phyloP scores from a whole-genome alignment of 1,140 invertebrate species.

The Neodiprion virginianus region DNA sequence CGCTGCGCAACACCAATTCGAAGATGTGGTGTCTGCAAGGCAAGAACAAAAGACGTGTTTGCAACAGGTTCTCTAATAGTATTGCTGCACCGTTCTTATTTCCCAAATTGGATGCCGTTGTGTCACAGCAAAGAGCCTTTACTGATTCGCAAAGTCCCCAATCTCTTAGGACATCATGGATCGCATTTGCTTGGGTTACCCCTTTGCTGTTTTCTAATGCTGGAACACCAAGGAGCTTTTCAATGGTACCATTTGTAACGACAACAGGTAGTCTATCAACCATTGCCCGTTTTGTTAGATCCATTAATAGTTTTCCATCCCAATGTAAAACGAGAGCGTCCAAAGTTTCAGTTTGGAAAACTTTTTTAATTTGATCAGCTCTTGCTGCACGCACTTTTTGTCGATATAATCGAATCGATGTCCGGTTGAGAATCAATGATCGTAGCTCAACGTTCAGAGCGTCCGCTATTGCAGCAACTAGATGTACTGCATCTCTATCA shows the following conservation, averaged over 20 bases:
- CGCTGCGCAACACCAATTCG: slow-evolving; percentile 27
- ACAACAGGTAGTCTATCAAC: slow-evolving; percentile 17
- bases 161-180: slow-evolving; percentile 21
- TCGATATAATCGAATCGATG: slow-evolving; percentile 11
- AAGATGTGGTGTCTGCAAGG: slow-evolving; percentile 31
- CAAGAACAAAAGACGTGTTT: slow-evolving; percentile 28
- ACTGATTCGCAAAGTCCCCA: slow-evolving; percentile 33
- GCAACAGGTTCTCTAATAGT: slow-evolving; percentile 32
- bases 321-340: not conserved
- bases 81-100: slow-evolving; percentile 35
- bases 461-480: slow-evolving; percentile 25
- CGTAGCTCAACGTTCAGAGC: slow-evolving; percentile 8
- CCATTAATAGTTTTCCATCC: not conserved
- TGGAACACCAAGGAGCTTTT: slow-evolving; percentile 21
- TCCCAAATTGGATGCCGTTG: slow-evolving; percentile 43
- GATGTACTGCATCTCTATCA: slow-evolving; percentile 21
- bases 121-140: slow-evolving; percentile 45
- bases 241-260: slow-evolving; percentile 15
- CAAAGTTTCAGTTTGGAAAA: not conserved
- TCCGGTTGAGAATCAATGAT: slow-evolving; percentile 18
- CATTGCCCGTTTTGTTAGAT: not conserved
- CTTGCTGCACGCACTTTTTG: slow-evolving; percentile 10
- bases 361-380: not conserved
- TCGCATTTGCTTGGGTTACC: slow-evolving; percentile 19
- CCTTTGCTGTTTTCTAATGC: slow-evolving; percentile 17